Evolutionary conservation across 64 coral and sea anemone genomes (phyloP).

Genomic region (Anthopleura sola): DNA sequence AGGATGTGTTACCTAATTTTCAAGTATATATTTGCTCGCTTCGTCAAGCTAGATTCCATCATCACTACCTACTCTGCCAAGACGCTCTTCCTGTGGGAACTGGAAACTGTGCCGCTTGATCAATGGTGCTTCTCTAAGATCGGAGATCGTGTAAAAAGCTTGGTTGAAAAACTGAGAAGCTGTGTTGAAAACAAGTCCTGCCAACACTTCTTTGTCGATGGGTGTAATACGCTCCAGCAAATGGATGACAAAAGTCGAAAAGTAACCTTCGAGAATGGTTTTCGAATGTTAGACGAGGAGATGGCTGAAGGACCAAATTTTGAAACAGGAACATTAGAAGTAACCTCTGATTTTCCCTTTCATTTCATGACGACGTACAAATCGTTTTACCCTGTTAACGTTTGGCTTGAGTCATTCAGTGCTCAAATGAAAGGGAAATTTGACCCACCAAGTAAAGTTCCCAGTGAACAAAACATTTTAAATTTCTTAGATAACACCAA

Average conservation of each 20-base stretch:
- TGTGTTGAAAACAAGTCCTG: slow-evolving; percentile 40
- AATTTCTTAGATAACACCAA: slow-evolving; percentile 31
- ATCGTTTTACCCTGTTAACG: slow-evolving; percentile 35
- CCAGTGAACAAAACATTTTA: slow-evolving; percentile 13
- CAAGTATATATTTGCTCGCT: slow-evolving; percentile 39
- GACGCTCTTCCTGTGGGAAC: slow-evolving; percentile 42
- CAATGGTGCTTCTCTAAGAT: slow-evolving; percentile 26
- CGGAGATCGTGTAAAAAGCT: slow-evolving; percentile 39
- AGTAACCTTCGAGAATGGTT: slow-evolving; percentile 31
- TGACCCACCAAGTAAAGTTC: slow-evolving; percentile 34
- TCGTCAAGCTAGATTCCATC: slow-evolving; percentile 30
- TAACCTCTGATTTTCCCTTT: slow-evolving; percentile 23
- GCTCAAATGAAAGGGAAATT: slow-evolving; percentile 48
- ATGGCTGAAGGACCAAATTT: slow-evolving; percentile 47
- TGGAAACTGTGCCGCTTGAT: slow-evolving; percentile 37
- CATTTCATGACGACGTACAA: slow-evolving; percentile 61
- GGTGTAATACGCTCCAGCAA: slow-evolving; percentile 37
- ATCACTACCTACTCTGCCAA: slow-evolving; percentile 54
- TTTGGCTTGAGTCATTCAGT: slow-evolving; percentile 45
- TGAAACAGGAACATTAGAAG: slow-evolving; percentile 18
- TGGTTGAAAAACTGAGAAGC: slow-evolving; percentile 41
- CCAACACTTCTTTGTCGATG: slow-evolving; percentile 37
- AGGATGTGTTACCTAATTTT: slow-evolving; percentile 56
- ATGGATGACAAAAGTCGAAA: slow-evolving; percentile 43
- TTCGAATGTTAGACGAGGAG: slow-evolving; percentile 36